Percentiles rank a stretch among this genome's conserved stretches.
phyloP scores from a whole-genome alignment of 37 sponge, comb jelly and placozoan species.

The Haliclona indistincta region DNA sequence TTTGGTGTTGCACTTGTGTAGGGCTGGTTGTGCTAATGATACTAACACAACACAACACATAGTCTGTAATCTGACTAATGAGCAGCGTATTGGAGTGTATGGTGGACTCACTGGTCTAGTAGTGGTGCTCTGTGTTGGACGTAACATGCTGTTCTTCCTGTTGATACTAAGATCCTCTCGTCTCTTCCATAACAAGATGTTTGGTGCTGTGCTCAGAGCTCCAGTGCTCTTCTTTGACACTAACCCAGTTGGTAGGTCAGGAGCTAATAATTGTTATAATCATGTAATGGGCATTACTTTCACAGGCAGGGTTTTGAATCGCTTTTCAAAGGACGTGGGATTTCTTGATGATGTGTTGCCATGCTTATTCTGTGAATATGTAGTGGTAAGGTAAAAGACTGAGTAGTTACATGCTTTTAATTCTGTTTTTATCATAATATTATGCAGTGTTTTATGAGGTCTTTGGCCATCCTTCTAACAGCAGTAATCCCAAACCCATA shows the following conservation, averaged over 20 bases:
- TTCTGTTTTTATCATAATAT: slow-evolving; percentile 2
- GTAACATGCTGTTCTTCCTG: slow-evolving; percentile 7
- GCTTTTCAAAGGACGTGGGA: slow-evolving; percentile 50
- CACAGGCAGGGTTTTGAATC: slow-evolving; percentile 51
- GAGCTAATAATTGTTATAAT: no score
- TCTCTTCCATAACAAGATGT: slow-evolving; percentile 31
- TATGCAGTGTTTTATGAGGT: slow-evolving; percentile 41
- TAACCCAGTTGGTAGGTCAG: slow-evolving; percentile 45
- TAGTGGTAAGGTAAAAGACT: slow-evolving; percentile 18
- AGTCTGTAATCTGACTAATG: slow-evolving; percentile 4
- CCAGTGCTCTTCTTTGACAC: slow-evolving; percentile 51
- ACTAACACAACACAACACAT: not conserved
- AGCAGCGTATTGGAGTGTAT: slow-evolving; percentile 13
- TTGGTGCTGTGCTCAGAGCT: slow-evolving; percentile 15
- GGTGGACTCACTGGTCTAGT: not conserved
- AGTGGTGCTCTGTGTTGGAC: not conserved
- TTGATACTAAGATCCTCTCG: slow-evolving; percentile 8
- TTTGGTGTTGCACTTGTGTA: no score
- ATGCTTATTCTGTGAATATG: slow-evolving; percentile 4
- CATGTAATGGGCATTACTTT: no score
- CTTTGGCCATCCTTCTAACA: slow-evolving; percentile 43
- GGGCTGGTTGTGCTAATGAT: not conserved
- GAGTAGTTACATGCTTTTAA: not conserved
- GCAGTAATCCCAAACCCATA: slow-evolving; percentile 56
- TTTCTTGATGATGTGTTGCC: slow-evolving; percentile 37